A percentile compares a stretch with the other conserved stretches of the same genome.
phyloP scores from a whole-genome alignment of 2,113 vertebrate genomes.

The Alethe diademata region DNA sequence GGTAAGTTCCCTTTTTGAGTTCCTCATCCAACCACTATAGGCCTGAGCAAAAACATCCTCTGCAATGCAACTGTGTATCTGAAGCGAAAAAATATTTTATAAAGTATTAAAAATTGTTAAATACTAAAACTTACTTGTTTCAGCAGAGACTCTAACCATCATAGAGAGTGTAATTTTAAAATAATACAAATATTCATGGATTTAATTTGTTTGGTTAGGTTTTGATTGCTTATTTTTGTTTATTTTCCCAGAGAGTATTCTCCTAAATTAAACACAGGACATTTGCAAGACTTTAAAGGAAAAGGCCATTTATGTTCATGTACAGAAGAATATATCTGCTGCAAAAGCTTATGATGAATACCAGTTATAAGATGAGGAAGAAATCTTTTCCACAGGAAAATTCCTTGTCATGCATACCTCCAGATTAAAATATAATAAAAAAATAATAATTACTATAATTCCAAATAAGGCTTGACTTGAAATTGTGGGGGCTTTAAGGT shows the following conservation, averaged over 20 bases:
- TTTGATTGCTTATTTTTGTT: neutral
- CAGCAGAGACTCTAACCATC: neutral
- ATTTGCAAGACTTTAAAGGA: neutral
- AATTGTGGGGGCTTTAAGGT: neutral
- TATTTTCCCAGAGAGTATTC: neutral
- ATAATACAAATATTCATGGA: neutral
- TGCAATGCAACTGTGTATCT: neutral
- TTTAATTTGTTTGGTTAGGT: neutral
- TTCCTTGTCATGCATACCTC: neutral
- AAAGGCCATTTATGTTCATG: neutral
- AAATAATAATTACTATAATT: neutral
- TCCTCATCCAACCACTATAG: neutral
- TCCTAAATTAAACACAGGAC: neutral
- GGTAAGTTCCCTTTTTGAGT: neutral
- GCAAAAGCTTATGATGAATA: neutral
- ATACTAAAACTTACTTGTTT: neutral
- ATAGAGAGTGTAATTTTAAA: neutral
- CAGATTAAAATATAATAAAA: neutral
- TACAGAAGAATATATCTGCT: neutral
- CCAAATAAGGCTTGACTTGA: neutral
- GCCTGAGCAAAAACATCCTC: neutral
- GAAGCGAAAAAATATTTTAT: fast-evolving
- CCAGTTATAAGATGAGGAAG: neutral
- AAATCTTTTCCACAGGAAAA: neutral
- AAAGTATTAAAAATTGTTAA: neutral